phyloP scores from a whole-genome alignment of 2,888 invertebrate genomes.

The Elgonia sp. region DNA sequence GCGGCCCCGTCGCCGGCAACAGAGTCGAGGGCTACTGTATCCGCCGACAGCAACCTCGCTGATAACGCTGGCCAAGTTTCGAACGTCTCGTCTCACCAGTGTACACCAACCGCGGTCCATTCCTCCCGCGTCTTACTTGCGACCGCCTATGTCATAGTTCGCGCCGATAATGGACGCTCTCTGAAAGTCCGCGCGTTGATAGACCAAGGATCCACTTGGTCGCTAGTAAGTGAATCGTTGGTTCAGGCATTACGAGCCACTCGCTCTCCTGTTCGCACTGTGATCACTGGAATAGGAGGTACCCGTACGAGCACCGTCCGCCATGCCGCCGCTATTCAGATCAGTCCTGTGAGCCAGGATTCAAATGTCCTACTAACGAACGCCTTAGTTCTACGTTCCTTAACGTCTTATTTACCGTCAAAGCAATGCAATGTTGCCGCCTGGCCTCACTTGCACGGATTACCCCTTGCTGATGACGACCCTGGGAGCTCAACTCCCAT shows the following conservation, averaged over 20 bases:
- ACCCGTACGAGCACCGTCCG: background rate
- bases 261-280: background rate
- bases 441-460: background rate
- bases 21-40: no score
- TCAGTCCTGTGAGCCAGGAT: background rate
- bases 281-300: background rate
- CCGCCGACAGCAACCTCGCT: no score
- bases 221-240: background rate
- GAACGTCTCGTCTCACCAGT: background rate
- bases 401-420: conserved; percentile 11
- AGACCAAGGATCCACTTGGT: conserved; percentile 20
- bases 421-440: background rate
- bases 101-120: background rate
- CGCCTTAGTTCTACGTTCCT: background rate
- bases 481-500: background rate
- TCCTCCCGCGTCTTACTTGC: background rate
- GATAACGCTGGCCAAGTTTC: background rate
- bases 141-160: background rate
- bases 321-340: background rate
- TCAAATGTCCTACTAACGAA: background rate
- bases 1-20: no score
- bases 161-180: background rate
- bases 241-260: background rate
- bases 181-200: conserved; percentile 20
- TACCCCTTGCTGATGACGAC: background rate